A percentile compares a stretch with the other conserved stretches of the same genome.
Evolutionary conservation across 1,140 invertebrate genomes (phyloP).

Genomic region (Zaprionus davidi): DNA sequence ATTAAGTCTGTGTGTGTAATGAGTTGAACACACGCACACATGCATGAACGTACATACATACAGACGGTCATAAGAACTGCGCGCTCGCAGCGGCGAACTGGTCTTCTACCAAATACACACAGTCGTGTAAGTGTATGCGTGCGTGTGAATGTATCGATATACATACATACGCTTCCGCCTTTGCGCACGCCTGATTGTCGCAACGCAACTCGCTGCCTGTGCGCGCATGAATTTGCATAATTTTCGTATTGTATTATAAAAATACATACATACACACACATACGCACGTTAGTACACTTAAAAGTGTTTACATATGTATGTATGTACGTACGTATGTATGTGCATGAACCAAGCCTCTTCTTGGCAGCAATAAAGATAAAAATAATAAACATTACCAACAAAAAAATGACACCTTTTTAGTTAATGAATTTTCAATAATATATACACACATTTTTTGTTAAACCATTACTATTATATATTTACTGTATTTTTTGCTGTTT

Average conservation of each 20-base stretch:
- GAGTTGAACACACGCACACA: slow-evolving; percentile 19
- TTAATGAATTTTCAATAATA: slow-evolving; percentile 46
- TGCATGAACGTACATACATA: slow-evolving; percentile 21
- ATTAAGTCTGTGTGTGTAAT: slow-evolving; percentile 19
- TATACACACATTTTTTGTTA: slow-evolving; percentile 26
- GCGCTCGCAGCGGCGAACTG: slow-evolving; percentile 57
- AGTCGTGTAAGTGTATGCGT: not conserved
- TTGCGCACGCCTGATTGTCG: slow-evolving; percentile 51
- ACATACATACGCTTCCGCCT: slow-evolving; percentile 63
- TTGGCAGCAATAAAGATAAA: not conserved
- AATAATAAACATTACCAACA: slow-evolving; percentile 18
- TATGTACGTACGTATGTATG: not conserved
- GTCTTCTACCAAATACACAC: slow-evolving; percentile 47
- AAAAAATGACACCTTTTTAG: slow-evolving; percentile 60
- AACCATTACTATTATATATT: slow-evolving; percentile 39
- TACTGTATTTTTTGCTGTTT: slow-evolving; percentile 44
- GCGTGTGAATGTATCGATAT: slow-evolving; percentile 15
- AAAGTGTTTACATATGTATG: not conserved
- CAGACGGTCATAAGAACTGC: slow-evolving; percentile 42
- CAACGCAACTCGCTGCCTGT: slow-evolving; percentile 41
- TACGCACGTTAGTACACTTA: not conserved
- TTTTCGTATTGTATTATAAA: slow-evolving; percentile 49
- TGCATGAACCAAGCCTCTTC: not conserved
- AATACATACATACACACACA: not conserved
- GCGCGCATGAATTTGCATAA: slow-evolving; percentile 77